These are phyloP conservation scores for Heliothis subflexa DNA, from an alignment of 1,140 invertebrate genomes.

Conservation along the genomic window DNA sequence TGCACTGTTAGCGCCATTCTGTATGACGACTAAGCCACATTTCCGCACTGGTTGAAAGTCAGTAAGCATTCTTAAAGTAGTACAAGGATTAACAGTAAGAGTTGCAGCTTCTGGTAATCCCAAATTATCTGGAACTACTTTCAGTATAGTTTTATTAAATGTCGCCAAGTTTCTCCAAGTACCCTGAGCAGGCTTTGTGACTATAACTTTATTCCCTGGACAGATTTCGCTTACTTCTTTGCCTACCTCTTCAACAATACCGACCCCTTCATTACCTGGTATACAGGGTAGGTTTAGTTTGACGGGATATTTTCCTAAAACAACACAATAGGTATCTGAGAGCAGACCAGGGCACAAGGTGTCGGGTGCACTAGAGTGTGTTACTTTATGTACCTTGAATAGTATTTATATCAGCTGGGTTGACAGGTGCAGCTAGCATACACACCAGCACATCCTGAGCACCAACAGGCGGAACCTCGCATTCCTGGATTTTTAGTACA, in stretches of 20 bases:
- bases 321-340: slow-evolving; percentile 73
- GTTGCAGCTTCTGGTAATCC: slow-evolving; percentile 93
- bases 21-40: slow-evolving; percentile 91
- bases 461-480: slow-evolving; percentile 78
- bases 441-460: slow-evolving; percentile 90
- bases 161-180: slow-evolving; percentile 94
- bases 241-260: slow-evolving; percentile 92
- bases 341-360: background rate
- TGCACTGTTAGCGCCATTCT: slow-evolving; percentile 99
- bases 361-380: slow-evolving; percentile 67
- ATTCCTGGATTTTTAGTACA: slow-evolving; percentile 88
- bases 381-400: slow-evolving; percentile 93
- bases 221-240: slow-evolving; percentile 88
- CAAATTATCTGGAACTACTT: slow-evolving; percentile 90
- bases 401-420: slow-evolving; percentile 99
- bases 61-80: slow-evolving; percentile 97
- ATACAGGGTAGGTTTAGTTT: slow-evolving; percentile 94
- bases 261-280: slow-evolving; percentile 97
- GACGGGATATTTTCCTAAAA: slow-evolving; percentile 94
- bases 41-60: slow-evolving; percentile 94
- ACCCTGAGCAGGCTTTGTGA: slow-evolving; percentile 90
- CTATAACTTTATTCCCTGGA: slow-evolving; percentile 94
- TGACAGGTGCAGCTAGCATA: slow-evolving; percentile 96
- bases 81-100: slow-evolving; percentile 96
- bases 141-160: slow-evolving; percentile 88